phyloP scores from a whole-genome alignment of 2,113 vertebrate species.

The Prietella phreatophila region DNA sequence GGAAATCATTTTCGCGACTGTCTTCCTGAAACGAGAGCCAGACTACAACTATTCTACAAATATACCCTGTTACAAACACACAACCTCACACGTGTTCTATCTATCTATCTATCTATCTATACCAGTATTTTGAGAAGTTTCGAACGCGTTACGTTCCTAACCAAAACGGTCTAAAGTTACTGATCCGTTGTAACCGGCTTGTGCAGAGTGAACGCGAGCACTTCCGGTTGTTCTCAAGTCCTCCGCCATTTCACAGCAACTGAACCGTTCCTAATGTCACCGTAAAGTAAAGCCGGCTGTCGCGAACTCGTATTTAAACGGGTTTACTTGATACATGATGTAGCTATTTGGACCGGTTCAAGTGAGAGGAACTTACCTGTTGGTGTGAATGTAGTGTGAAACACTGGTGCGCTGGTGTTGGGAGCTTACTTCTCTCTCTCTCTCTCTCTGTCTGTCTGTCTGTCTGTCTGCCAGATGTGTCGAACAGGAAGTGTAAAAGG shows the following conservation, averaged over 20 bases:
- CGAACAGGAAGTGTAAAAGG: background rate
- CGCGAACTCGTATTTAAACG: background rate
- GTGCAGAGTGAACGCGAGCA: background rate
- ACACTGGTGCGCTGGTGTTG: background rate
- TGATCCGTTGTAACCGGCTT: background rate
- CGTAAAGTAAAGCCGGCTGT: background rate
- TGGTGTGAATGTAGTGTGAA: background rate
- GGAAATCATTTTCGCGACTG: background rate
- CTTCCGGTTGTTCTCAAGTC: background rate
- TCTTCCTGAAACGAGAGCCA: background rate
- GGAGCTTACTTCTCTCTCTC: background rate
- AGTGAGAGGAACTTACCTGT: background rate
- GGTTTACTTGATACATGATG: rapidly evolving
- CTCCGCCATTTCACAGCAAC: slow-evolving; percentile 47
- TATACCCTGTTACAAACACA: no score
- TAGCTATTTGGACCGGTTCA: background rate
- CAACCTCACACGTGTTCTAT: background rate
- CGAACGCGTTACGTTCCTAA: background rate
- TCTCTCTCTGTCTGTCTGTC: background rate
- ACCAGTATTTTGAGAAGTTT: background rate
- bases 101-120: no score
- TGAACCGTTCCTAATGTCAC: background rate
- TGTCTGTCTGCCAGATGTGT: slow-evolving; percentile 1
- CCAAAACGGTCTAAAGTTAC: background rate
- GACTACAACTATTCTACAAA: background rate